Base-by-base conservation (phyloP, 2,888 invertebrate genomes). In the Chloroclystis v-ata region DNA sequence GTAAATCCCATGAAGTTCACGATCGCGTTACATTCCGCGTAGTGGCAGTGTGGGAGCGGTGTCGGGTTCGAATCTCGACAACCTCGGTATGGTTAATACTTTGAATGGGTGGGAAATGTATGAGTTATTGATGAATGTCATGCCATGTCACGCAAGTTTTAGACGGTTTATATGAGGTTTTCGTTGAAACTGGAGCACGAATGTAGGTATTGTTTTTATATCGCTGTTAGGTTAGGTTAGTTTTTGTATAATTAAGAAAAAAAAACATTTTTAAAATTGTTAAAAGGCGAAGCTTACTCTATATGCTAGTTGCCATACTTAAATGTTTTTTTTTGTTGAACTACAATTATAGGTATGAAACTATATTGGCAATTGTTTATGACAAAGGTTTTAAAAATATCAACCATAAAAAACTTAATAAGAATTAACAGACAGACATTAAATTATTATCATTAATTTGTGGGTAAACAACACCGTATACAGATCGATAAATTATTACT, bases 61-160 rank as follows among this genome's bases (percentile, higher is more conserved):
- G 71, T 80, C 72, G 38, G 67, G 66, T 78, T 78, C 69, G 64
- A 67, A 35, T 74, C 72, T 65, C 67, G 69, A 56, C 28, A 20
- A 29, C 11, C n/a, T 35, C 24, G 30, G 3, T 28, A 33, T 10
- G 10, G 20, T 11, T 14, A n/a, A 11, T 35, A 35, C n/a, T 35
- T 7, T 9, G 16, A 20, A 33, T 33, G 2, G 6, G 0, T 20
- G 35, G 14, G 7, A 20, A 6, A 5, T 16, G 11, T 11, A 16
- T 7, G 10, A 16, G 11, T 14, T 10, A 16, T 14, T 2, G 20
- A 35, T 24, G 10, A 35, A n/a, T 35, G 35, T 20, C 6, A 11
- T 10, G 16, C 10, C 7, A 24, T 35, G 5, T 20, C 20, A 20
- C 20, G 20, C 20, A 20, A 5, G 20, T 5, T 20, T 20, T 2